Conservation (phyloP, 2,113 vertebrate species). For the Malurus cyaneus region DNA sequence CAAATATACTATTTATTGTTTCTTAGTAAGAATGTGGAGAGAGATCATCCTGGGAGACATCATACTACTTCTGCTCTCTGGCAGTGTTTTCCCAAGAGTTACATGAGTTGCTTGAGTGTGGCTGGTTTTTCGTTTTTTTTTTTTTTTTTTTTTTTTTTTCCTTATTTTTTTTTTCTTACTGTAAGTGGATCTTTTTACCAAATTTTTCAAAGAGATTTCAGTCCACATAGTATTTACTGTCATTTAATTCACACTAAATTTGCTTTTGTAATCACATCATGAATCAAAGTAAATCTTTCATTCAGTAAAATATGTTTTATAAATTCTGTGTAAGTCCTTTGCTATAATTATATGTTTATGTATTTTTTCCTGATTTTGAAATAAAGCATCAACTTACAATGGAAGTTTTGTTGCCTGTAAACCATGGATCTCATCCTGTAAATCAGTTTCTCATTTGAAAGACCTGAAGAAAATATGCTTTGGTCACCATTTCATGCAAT, state of each 20-base stretch:
- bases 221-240: not conserved
- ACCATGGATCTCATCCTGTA: not conserved
- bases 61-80: not conserved
- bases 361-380: not conserved
- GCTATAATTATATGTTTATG: not conserved
- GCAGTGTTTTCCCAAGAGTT: not conserved
- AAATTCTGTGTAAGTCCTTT: not conserved
- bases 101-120: not conserved
- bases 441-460: not conserved
- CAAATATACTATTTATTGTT: not conserved
- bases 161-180: not conserved
- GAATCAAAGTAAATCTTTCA: not conserved
- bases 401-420: not conserved
- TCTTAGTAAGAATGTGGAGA: not conserved
- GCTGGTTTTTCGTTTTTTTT: fast-evolving
- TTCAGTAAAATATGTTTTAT: not conserved
- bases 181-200: not conserved
- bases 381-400: fast-evolving
- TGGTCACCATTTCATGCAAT: not conserved
- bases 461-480: not conserved
- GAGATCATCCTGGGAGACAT: not conserved
- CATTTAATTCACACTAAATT: not conserved
- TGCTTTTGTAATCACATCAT: not conserved
- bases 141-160: too few species aligned
- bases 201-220: not conserved